Percentiles rank a stretch among this genome's conserved stretches.
phyloP scores from a whole-genome alignment of 23 tunicate genomes.

The Styela clava region DNA sequence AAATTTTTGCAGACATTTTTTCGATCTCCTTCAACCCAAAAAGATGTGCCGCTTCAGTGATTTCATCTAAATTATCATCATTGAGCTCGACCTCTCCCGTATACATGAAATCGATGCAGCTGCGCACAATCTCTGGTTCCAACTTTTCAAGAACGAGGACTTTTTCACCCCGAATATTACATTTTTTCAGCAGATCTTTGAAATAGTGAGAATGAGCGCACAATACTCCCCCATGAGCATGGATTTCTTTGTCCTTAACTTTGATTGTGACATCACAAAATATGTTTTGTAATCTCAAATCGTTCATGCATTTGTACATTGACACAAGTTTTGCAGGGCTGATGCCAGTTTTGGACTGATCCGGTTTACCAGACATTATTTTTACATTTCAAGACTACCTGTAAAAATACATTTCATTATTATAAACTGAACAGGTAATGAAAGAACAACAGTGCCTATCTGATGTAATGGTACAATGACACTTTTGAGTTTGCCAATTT shows the following conservation, averaged over 20 bases:
- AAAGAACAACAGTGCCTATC: too few species aligned
- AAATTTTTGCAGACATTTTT: background rate
- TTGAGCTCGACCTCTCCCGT: conserved; percentile 16
- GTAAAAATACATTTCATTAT: too few species aligned
- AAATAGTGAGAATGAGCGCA: conserved; percentile 27
- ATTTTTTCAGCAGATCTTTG: background rate
- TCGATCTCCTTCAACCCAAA: background rate
- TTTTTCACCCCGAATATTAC: conserved; percentile 3
- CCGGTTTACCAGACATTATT: background rate
- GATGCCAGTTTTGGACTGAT: background rate
- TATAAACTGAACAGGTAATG: too few species aligned
- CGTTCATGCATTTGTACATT: conserved; percentile 18
- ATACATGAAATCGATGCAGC: conserved; percentile 20
- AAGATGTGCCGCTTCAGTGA: conserved; percentile 10
- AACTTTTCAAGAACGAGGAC: background rate
- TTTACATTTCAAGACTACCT: too few species aligned
- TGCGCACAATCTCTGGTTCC: conserved; percentile 11
- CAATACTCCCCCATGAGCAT: conserved; percentile 26
- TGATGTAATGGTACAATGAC: too few species aligned
- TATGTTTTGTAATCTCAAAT: conserved; percentile 6
- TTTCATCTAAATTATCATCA: conserved; percentile 10
- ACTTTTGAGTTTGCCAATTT: too few species aligned
- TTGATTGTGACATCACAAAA: conserved; percentile 28
- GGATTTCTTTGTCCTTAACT: conserved; percentile 7
- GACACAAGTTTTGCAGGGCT: conserved; percentile 3